Percentiles rank a stretch among this genome's conserved stretches.
Evolutionary conservation across 2,797 vertebrate species (phyloP).

Genomic region (Anguilla marmorata): DNA sequence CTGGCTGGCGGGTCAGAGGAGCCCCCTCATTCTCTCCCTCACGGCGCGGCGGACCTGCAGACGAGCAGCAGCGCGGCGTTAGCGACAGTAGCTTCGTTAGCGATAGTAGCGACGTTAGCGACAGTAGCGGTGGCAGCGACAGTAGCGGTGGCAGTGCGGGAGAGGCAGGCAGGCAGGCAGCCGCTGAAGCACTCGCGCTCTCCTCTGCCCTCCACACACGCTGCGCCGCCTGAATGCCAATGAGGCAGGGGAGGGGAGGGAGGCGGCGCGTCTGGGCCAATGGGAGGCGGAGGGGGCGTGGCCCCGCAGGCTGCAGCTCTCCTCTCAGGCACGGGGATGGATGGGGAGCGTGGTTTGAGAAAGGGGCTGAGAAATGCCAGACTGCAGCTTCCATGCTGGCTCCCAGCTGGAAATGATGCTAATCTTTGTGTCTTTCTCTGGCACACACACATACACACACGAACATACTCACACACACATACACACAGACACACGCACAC

Average conservation of each 20-base stretch:
- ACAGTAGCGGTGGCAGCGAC: background rate
- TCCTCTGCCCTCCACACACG: conserved; percentile 64
- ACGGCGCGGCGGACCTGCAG: background rate
- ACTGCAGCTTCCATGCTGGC: conserved; percentile 1
- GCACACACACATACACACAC: background rate
- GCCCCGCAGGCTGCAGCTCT: conserved; percentile 61
- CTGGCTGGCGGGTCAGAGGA: background rate
- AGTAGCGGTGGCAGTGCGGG: background rate
- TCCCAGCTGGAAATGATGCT: conserved; percentile 36
- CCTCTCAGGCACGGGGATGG: conserved; percentile 51
- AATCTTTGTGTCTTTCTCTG: background rate
- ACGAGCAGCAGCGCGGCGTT: background rate
- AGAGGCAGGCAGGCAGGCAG: background rate
- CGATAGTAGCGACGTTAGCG: too few species aligned
- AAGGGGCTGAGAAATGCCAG: background rate
- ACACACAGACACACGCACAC: background rate
- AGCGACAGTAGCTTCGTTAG: background rate
- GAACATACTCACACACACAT: background rate
- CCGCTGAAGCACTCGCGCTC: conserved; percentile 34
- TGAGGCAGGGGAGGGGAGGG: conserved; percentile 75
- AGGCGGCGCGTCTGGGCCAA: conserved; percentile 70
- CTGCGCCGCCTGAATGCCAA: conserved; percentile 73
- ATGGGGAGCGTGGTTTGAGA: conserved; percentile 5
- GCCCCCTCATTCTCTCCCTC: conserved; percentile 53
- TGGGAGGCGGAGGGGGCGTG: conserved; percentile 63